Conservation (phyloP, 2,113 vertebrate genomes). For the Pseudolaguvia tuberculata region DNA sequence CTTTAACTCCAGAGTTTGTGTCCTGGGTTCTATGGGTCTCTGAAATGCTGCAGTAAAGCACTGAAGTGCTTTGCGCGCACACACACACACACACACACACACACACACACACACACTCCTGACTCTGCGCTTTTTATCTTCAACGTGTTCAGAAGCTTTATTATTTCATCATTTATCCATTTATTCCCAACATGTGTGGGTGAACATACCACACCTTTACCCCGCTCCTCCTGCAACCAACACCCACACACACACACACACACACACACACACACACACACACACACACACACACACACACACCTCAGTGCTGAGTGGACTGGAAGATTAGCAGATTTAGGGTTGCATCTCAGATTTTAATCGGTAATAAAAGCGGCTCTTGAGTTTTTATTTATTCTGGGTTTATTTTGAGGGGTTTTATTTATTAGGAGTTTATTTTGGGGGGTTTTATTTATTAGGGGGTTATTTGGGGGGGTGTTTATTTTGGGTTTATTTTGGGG, state of each 20-base stretch:
- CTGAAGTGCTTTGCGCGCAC: conserved; percentile 7
- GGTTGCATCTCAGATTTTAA: conserved; percentile 39
- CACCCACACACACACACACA: conserved; percentile 26
- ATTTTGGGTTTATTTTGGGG: too few species aligned
- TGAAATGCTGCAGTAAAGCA: conserved; percentile 72
- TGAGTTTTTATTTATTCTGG: too few species aligned
- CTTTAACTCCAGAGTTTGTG: neutral
- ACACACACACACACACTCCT: too few species aligned
- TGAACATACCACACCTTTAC: conserved; percentile 42
- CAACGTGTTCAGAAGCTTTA: neutral
- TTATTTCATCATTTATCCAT: neutral
- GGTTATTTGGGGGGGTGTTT: too few species aligned
- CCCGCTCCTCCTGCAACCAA: conserved; percentile 2
- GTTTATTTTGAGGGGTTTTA: too few species aligned
- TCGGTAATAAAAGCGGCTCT: conserved; percentile 49
- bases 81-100: neutral
- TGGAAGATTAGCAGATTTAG: conserved; percentile 30
- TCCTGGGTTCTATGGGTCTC: conserved; percentile 54
- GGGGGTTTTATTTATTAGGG: too few species aligned
- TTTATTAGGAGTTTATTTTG: too few species aligned
- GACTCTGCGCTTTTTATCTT: neutral
- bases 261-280: too few species aligned
- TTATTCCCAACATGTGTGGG: conserved; percentile 19
- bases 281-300: too few species aligned
- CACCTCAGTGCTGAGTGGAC: neutral